phyloP scores from a whole-genome alignment of 2,888 invertebrate species.

The Portevinia maculata region DNA sequence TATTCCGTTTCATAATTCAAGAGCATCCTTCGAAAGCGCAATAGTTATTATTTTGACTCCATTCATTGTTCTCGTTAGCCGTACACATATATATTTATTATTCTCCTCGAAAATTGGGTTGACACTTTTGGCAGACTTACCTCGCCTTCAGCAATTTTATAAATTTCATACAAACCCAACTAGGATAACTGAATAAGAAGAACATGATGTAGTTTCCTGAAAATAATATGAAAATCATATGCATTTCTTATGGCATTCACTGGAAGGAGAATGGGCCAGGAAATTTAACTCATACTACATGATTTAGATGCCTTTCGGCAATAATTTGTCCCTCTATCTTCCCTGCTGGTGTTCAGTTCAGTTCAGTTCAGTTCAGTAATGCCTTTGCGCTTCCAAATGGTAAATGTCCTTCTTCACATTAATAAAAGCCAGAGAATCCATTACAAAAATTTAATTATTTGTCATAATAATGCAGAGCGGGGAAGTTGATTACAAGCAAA shows the following conservation, averaged over 20 bases:
- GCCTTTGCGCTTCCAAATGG: background rate
- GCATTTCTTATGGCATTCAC: slow-evolving; percentile 36
- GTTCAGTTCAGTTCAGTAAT: background rate
- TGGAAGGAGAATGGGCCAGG: slow-evolving; percentile 12
- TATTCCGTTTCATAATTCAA: background rate
- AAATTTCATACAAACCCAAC: slow-evolving; percentile 19
- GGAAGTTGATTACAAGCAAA: slow-evolving; percentile 45
- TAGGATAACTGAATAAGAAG: slow-evolving; percentile 41
- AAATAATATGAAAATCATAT: slow-evolving; percentile 64
- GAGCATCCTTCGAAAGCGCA: background rate
- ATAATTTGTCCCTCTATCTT: slow-evolving; percentile 51
- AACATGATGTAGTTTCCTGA: slow-evolving; percentile 56
- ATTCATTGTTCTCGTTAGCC: slow-evolving; percentile 51
- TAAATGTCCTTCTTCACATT: background rate
- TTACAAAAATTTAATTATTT: slow-evolving; percentile 71
- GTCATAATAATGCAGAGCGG: slow-evolving; percentile 54
- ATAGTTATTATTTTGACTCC: slow-evolving; percentile 12
- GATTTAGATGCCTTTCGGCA: slow-evolving; percentile 65
- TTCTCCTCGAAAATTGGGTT: slow-evolving; percentile 58
- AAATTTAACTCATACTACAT: slow-evolving; percentile 52
- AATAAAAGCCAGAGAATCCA: background rate
- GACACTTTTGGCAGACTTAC: slow-evolving; percentile 70
- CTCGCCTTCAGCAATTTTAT: slow-evolving; percentile 57
- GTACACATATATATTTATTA: slow-evolving; percentile 42
- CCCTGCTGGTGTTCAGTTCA: background rate